phyloP scores from a whole-genome alignment of 2,113 vertebrate genomes.

The Mesembrinibis cayennensis region DNA sequence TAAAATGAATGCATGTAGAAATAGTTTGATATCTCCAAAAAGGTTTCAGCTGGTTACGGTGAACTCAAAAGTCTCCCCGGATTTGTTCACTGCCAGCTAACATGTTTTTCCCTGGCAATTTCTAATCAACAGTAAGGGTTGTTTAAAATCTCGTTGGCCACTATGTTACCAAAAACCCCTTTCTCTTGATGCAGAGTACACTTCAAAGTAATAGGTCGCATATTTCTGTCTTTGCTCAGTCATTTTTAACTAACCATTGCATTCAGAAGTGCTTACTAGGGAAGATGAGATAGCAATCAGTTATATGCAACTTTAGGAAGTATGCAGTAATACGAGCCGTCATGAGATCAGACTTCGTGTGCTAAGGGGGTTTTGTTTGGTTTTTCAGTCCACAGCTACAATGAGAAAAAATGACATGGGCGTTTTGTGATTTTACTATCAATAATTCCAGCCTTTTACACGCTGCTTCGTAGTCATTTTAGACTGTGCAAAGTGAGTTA shows the following conservation, averaged over 20 bases:
- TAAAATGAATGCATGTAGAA: background rate
- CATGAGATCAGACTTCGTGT: background rate
- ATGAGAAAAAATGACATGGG: background rate
- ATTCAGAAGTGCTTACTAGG: background rate
- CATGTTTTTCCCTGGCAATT: background rate
- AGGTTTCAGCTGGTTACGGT: background rate
- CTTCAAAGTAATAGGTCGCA: background rate
- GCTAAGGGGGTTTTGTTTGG: background rate
- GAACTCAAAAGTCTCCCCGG: background rate
- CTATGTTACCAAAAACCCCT: background rate
- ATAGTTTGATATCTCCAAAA: background rate
- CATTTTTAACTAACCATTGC: background rate
- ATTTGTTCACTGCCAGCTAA: background rate
- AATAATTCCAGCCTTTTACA: constrained; percentile 21
- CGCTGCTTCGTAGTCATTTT: background rate
- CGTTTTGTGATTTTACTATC: background rate
- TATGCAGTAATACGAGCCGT: background rate
- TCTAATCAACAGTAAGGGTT: background rate
- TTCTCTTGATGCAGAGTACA: background rate
- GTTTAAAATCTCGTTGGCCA: background rate
- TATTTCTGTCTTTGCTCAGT: background rate
- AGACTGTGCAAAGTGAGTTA: background rate
- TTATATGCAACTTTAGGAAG: background rate
- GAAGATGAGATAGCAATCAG: background rate
- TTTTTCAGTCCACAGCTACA: background rate